phyloP scores from a whole-genome alignment of 2,797 vertebrate species.

The Austrolebias charrua region DNA sequence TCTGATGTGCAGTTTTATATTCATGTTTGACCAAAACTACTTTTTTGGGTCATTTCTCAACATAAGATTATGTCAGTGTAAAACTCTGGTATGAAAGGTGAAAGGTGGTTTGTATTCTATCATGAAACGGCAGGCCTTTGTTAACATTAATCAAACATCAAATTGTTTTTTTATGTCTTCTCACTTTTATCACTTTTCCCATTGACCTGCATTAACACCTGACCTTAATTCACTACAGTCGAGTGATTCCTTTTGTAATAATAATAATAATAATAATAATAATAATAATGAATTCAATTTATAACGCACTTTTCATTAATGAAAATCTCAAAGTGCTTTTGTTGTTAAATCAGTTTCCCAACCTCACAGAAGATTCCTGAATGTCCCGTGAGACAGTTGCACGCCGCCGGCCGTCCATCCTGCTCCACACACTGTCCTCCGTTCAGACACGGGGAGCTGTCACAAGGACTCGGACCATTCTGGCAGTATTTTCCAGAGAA shows the following conservation, averaged over 20 bases:
- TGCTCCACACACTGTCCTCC: slow-evolving; percentile 76
- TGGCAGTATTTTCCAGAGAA: slow-evolving; percentile 80
- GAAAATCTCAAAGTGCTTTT: not conserved
- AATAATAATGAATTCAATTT: too few species aligned
- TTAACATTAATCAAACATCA: too few species aligned
- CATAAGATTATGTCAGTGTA: too few species aligned
- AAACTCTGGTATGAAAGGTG: too few species aligned
- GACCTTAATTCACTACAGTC: not conserved
- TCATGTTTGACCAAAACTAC: too few species aligned
- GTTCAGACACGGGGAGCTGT: slow-evolving; percentile 77
- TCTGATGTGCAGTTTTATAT: too few species aligned
- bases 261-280: too few species aligned
- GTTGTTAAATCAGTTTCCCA: slow-evolving; percentile 14
- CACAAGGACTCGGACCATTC: slow-evolving; percentile 59
- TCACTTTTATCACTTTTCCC: not conserved
- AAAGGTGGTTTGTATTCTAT: too few species aligned
- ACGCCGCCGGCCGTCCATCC: slow-evolving; percentile 51
- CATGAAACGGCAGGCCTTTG: too few species aligned
- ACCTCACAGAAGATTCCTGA: slow-evolving; percentile 81
- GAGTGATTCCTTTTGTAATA: not conserved
- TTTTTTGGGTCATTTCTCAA: too few species aligned
- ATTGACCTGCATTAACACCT: not conserved
- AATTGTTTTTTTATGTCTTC: not conserved
- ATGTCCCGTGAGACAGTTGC: slow-evolving; percentile 75
- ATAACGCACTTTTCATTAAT: too few species aligned